phyloP scores from a whole-genome alignment of 2,797 vertebrate species.

The Danio kyathit region DNA sequence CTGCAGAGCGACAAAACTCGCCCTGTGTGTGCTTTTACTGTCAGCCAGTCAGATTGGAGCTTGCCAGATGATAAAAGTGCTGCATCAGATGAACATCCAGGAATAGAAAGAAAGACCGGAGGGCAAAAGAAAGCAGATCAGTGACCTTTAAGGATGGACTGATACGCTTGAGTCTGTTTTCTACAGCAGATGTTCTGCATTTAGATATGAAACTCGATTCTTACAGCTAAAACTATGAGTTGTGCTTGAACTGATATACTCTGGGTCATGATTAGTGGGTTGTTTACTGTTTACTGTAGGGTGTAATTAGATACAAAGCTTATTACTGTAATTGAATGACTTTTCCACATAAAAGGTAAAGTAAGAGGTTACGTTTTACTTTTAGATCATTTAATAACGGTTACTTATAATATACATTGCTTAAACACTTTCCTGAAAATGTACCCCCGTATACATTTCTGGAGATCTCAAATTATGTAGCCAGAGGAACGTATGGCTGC shows the following conservation, averaged over 20 bases:
- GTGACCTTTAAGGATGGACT: neutral
- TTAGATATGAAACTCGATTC: too few species aligned
- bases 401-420: too few species aligned
- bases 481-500: too few species aligned
- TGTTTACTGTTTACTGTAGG: neutral
- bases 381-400: too few species aligned
- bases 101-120: neutral
- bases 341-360: too few species aligned
- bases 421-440: too few species aligned
- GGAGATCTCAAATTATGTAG: too few species aligned
- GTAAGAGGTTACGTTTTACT: too few species aligned
- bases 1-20: neutral
- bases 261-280: neutral
- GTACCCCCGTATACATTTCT: too few species aligned
- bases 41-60: slow-evolving; percentile 27
- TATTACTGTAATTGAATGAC: too few species aligned
- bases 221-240: too few species aligned
- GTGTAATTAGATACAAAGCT: too few species aligned
- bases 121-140: neutral
- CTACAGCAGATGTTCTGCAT: neutral
- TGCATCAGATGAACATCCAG: neutral
- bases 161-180: neutral
- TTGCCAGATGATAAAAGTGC: slow-evolving; percentile 13
- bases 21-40: neutral
- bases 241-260: neutral